Evolutionary conservation across 2,113 vertebrate species (phyloP).

Genomic region (Pluvialis apricaria): DNA sequence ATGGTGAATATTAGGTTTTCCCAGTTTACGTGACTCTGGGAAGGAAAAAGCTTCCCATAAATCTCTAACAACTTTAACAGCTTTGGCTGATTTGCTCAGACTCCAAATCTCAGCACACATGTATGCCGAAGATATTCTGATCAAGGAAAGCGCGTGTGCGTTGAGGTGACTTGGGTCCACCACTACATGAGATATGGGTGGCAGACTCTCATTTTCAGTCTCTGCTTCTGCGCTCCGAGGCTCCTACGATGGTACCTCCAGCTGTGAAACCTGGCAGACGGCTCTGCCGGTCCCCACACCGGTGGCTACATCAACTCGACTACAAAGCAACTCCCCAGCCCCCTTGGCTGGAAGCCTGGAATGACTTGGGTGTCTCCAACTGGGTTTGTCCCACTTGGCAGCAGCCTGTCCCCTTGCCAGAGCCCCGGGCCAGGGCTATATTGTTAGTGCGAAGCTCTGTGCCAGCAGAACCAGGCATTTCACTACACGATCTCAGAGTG

Average conservation of each 20-base stretch:
- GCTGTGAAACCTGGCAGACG: slow-evolving; percentile 27
- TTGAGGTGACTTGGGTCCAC: not conserved
- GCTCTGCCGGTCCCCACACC: not conserved
- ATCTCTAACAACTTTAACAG: not conserved
- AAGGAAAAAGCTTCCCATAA: not conserved
- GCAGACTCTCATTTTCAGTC: not conserved
- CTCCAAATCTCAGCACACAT: not conserved
- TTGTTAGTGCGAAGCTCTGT: slow-evolving; percentile 16
- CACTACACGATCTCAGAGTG: not conserved
- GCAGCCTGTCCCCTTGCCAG: not conserved
- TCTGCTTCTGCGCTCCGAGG: not conserved
- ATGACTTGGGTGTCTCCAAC: slow-evolving; percentile 25
- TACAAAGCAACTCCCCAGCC: not conserved
- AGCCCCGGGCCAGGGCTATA: not conserved
- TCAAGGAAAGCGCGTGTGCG: not conserved
- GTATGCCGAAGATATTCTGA: not conserved
- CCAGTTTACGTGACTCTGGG: not conserved
- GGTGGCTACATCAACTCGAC: not conserved
- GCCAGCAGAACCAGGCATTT: slow-evolving; percentile 22
- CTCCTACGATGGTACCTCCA: not conserved
- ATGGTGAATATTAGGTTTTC: not conserved
- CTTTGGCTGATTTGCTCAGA: not conserved
- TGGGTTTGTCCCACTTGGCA: slow-evolving; percentile 52
- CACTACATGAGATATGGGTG: not conserved
- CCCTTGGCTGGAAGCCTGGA: slow-evolving; percentile 59